A percentile compares a stretch with the other conserved stretches of the same genome.
Evolutionary conservation across 2,888 invertebrate species (phyloP).

Genomic region (Nephrocerus scutellatus): DNA sequence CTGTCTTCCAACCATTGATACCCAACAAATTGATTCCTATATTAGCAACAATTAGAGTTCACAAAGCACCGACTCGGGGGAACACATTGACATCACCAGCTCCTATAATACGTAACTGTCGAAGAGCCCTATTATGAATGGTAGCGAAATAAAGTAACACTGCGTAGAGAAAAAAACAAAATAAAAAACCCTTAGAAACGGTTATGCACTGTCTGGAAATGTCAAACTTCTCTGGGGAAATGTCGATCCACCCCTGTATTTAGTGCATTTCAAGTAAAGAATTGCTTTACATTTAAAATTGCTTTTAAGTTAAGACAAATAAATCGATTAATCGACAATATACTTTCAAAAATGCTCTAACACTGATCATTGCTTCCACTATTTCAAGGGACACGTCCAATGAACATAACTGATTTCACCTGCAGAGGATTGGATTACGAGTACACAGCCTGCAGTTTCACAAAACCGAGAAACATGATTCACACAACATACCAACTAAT

Average conservation of each 20-base stretch:
- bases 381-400: conserved; percentile 52
- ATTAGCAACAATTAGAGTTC: conserved; percentile 21
- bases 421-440: conserved; percentile 67
- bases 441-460: conserved; percentile 66
- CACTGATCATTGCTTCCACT: too few species aligned
- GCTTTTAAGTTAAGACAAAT: too few species aligned
- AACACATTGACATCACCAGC: conserved; percentile 26
- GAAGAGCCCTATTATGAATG: conserved; percentile 6
- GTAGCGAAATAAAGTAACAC: conserved; percentile 5
- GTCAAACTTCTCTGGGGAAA: too few species aligned
- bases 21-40: not conserved
- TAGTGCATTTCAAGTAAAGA: too few species aligned
- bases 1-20: conserved; percentile 14
- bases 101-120: conserved; percentile 8
- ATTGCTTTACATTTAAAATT: too few species aligned
- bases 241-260: too few species aligned
- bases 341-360: too few species aligned
- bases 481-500: conserved; percentile 52
- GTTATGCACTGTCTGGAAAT: too few species aligned
- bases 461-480: conserved; percentile 50
- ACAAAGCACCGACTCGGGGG: conserved; percentile 25
- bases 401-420: conserved; percentile 58
- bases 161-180: too few species aligned
- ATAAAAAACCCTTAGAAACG: too few species aligned
- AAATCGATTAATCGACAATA: too few species aligned